phyloP scores from a whole-genome alignment of 2,888 invertebrate species.

The Dolichopus griseipennis region DNA sequence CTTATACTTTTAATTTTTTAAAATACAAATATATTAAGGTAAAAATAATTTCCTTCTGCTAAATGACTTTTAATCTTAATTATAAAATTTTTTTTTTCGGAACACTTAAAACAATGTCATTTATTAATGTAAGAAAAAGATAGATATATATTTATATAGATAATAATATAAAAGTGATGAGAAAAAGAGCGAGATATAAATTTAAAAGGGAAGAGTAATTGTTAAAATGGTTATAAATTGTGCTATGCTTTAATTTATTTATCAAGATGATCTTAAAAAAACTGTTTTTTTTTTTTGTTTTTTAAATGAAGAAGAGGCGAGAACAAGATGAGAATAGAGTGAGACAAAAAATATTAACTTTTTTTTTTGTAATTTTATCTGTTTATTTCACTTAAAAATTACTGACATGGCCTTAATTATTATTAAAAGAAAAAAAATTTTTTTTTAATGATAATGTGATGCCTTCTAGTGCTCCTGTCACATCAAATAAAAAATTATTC shows the following conservation, averaged over 20 bases:
- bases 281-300: too few species aligned
- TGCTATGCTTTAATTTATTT: neutral
- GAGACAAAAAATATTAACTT: neutral
- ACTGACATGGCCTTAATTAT: conserved; percentile 6
- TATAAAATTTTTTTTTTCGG: neutral
- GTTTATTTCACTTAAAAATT: neutral
- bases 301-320: neutral
- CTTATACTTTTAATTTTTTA: neutral
- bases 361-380: neutral
- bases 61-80: neutral
- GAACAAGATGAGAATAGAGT: neutral
- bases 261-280: neutral
- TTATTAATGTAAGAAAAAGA: too few species aligned
- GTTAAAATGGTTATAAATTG: neutral
- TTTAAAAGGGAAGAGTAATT: neutral
- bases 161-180: too few species aligned
- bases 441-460: conserved; percentile 2
- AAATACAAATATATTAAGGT: neutral
- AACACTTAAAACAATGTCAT: neutral
- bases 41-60: neutral
- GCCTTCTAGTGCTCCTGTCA: neutral
- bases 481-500: neutral
- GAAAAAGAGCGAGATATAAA: neutral
- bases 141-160: too few species aligned
- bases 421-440: neutral